Base-by-base conservation (phyloP, 2,888 invertebrate species). In the Dascillus cervinus region DNA sequence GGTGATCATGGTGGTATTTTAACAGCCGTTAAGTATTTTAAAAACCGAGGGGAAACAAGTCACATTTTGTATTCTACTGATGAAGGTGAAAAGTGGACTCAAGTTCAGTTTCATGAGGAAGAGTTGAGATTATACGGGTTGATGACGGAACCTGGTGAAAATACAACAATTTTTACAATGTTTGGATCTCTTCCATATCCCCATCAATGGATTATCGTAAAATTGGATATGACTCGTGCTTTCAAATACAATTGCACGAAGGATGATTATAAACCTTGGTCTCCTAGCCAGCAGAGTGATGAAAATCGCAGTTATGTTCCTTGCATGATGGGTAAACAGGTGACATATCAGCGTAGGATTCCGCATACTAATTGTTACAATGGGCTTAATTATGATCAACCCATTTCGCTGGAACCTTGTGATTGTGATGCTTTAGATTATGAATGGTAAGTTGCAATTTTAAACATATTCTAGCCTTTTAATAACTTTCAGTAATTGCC, bases 61-160 rank as follows among this genome's bases (percentile, higher is more conserved):
- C 77, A 82, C 50, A 73, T 94, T 29, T 64, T 82, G 44, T 92
- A 89, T 59, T 91, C 92, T 0, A 81, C 79, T 0, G 84, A 92
- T 56, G 88, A 90, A 61, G 91, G 91, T 15, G 77, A 81, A 55
- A 79, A 74, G 10, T 92, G 90, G 90, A 70, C 75, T 34, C 71
- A 73, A 14, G 75, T 80, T 50, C 65, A 70, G 58, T 82, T 84
- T 53, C 74, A 77, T 46, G 73, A 75, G 13, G 74, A 80, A 37
- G 79, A 83, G 58, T 72, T 92, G 8, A 72, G 81, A 31, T 78
- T 92, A n/a, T 89, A 91, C 58, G 90, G 90, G 4, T 64, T 92
- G 10, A 86, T 92, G 81, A 92, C 90, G 0, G 91, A 92, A 56
- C 90, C 92, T 0, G 91, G 91, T n/a, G 89, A 90, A 60, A 90